Evolutionary conservation across 2,797 vertebrate species (phyloP), one percentile per base, ranked within the genome.

Genomic region (Chromis chromis): DNA sequence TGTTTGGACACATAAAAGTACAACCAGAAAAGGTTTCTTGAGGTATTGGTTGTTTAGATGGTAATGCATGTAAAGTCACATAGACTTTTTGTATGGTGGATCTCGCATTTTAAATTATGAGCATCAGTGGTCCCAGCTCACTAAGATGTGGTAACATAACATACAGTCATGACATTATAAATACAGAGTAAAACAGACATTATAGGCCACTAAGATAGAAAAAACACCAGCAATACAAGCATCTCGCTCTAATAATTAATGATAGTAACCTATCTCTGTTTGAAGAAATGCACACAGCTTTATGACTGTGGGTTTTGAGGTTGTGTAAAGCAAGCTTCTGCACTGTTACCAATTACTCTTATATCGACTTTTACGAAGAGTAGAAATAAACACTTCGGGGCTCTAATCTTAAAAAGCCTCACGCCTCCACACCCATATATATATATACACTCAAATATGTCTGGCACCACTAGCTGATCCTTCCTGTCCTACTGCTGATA

Each of bases 101-200:
- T 82, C 49, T 62, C 70, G 52, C 33, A 25, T 76, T 70, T 80
- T 70, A 54, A 82, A 71, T 79, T 74, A 81, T 57, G 48, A 71
- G 66, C 17, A 46, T n/a, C 40, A 62, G 63, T n/a, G 54, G 70
- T 74, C 9, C 28, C 58, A 60, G 36, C 49, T 70, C 17, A 25
- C 71, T 87, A 77, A 88, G 89, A 90, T 92, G 86, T 92, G 85
- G 89, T 67, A 69, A 78, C 62, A 64, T 40, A 50, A 82, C 25
- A 65, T 70, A 67, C 60, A 77, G 81, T 77, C 50, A 64, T 65
- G 52, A n/a, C 59, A 22, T 21, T 36, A 16, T 82, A 81, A 86
- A 87, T 62, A 73, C 56, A 58, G 13, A 52, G 68, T 74, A 70
- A 78, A 87, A 56, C 21, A 80, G 39, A 72, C 40, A 59, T 86